A percentile compares a stretch with the other conserved stretches of the same genome.
These are phyloP conservation scores for Lumbricus terrestris DNA, from an alignment of 2,888 invertebrate species.

Conservation along the genomic window DNA sequence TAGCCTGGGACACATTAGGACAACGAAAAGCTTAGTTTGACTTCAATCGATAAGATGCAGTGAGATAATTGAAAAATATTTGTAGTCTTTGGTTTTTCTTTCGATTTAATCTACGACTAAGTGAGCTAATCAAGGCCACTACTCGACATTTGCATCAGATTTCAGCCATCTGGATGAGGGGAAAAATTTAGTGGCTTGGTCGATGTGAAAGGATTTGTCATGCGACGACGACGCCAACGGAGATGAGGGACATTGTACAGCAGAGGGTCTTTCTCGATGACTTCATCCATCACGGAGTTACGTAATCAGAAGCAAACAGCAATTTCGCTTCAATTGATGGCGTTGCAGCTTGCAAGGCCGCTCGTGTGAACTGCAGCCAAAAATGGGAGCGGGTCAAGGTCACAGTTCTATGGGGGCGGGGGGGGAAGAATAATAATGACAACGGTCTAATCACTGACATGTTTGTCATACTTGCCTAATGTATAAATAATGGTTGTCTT, in stretches of 20 bases:
- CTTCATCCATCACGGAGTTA: not conserved
- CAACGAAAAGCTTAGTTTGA: not conserved
- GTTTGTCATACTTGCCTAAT: not conserved
- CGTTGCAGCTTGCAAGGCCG: not conserved
- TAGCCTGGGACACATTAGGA: not conserved
- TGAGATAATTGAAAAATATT: slow-evolving; percentile 15
- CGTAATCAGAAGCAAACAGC: slow-evolving; percentile 3
- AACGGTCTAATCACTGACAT: not conserved
- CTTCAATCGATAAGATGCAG: slow-evolving; percentile 19
- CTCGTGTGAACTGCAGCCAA: not conserved
- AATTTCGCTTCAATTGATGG: not conserved
- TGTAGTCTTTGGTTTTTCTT: slow-evolving; percentile 13
- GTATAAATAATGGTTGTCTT: not conserved
- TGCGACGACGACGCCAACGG: not conserved
- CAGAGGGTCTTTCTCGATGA: not conserved
- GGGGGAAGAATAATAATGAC: not conserved
- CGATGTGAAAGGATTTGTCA: not conserved
- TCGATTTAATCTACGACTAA: slow-evolving; percentile 17
- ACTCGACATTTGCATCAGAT: slow-evolving; percentile 10
- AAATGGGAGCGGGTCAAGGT: not conserved
- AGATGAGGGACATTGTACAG: not conserved
- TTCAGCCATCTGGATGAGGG: slow-evolving; percentile 12
- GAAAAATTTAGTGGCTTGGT: not conserved
- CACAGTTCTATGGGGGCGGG: too few relatives aligned
- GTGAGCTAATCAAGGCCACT: slow-evolving; percentile 11